A percentile compares a stretch with the other conserved stretches of the same genome.
phyloP scores from a whole-genome alignment of 2,888 invertebrate species.

The Dicyrtoma fusca region DNA sequence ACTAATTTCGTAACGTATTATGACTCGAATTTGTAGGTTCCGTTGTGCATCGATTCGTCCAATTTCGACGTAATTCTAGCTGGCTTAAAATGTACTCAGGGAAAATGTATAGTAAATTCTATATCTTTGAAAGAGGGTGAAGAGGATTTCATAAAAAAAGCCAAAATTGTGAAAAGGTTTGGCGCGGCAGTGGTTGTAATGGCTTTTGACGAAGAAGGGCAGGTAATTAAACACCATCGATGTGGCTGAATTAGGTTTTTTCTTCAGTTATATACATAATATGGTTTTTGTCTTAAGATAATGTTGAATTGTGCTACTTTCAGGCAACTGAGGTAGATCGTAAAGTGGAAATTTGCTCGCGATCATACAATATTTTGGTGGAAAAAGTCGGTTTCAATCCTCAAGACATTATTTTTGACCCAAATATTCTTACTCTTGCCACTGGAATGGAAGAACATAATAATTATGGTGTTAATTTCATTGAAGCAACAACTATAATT shows the following conservation, averaged over 20 bases:
- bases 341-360: slow-evolving; percentile 64
- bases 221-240: slow-evolving; percentile 59
- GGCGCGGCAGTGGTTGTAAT: slow-evolving; percentile 66
- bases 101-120: slow-evolving; percentile 66
- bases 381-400: slow-evolving; percentile 63
- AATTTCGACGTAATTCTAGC: slow-evolving; percentile 65
- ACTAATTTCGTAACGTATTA: background rate
- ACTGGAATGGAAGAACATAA: slow-evolving; percentile 67
- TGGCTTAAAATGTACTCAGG: slow-evolving; percentile 65
- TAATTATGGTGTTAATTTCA: slow-evolving; percentile 63
- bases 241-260: no score
- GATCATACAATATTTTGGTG: slow-evolving; percentile 64
- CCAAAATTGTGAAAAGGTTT: slow-evolving; percentile 62
- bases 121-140: slow-evolving; percentile 67
- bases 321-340: slow-evolving; percentile 63
- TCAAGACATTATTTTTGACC: slow-evolving; percentile 66
- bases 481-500: slow-evolving; percentile 63
- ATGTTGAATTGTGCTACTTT: background rate
- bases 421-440: slow-evolving; percentile 67
- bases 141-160: slow-evolving; percentile 64
- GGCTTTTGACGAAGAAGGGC: slow-evolving; percentile 67
- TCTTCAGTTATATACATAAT: no score
- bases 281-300: background rate
- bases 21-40: no score
- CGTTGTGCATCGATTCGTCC: slow-evolving; percentile 66